A percentile compares a stretch with the other conserved stretches of the same genome.
Conservation (phyloP, 2,797 vertebrate genomes). For the Lemur catta region DNA sequence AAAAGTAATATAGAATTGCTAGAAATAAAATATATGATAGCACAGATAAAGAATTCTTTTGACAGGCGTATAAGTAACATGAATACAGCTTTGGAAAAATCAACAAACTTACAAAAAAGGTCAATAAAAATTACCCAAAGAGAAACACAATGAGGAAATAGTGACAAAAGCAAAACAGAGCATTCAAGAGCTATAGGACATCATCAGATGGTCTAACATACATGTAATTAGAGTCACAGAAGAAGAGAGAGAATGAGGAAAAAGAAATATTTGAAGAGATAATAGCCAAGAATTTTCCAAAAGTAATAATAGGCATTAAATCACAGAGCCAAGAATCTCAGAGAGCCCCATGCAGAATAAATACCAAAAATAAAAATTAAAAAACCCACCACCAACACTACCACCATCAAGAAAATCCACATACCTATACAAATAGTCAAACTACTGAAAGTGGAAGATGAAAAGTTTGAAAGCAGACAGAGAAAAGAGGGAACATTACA, state of each 20-base stretch:
- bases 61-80: not conserved
- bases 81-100: not conserved
- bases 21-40: not conserved
- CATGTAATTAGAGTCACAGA: not conserved
- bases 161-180: not conserved
- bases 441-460: not conserved
- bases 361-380: not conserved
- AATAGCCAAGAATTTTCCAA: not conserved
- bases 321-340: not conserved
- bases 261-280: not conserved
- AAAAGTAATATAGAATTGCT: not conserved
- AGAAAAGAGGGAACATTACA: not conserved
- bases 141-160: not conserved
- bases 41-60: not conserved
- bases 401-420: not conserved
- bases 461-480: not conserved
- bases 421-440: not conserved
- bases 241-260: not conserved
- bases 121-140: not conserved
- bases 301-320: not conserved
- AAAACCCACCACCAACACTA: not conserved
- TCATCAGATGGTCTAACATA: not conserved
- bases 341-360: not conserved
- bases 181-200: not conserved
- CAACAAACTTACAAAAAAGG: not conserved